Evolutionary conservation across 2,888 invertebrate genomes (phyloP), one percentile per base, ranked within the genome.

Genomic region (Sphecodes monilicornis): DNA sequence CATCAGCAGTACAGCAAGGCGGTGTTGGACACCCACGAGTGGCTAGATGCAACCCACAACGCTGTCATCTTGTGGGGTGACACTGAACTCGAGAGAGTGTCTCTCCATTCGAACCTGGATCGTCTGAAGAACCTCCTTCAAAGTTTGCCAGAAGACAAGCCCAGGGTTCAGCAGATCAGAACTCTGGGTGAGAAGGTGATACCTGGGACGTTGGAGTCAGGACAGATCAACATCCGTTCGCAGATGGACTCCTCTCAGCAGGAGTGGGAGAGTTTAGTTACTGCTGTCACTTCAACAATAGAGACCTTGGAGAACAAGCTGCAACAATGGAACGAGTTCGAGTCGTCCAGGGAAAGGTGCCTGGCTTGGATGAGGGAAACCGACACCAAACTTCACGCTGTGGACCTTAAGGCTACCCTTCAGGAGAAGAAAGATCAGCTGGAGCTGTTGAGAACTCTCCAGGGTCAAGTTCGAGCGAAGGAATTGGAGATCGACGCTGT

Each of bases 401-500:
- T 99, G 13, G 98, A 98, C 91, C 95, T 98, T 50, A 98, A 98
- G 93, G 96, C 98, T 0, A 97, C 97, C 13, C 95, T 98, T 66
- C 95, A 96, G 5, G 98, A 98, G 92, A 99, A 99, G 95, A 97
- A 97, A 93, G 96, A 97, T 43, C 98, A 98, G 91, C 96, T 98
- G 71, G 98, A 98, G 88, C 96, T 96, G 76, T 96, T 99, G 86
- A 96, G 98, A 94, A 95, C 96, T 41, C 94, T 98, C 43, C 98
- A 98, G 95, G 98, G 98, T 71, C 98, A 98, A 95, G 97, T 98
- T 1, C 96, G 98, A 69, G 98, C 98, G 4, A 98, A 98, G 92
- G 98, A 98, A 95, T 95, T 98, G 18, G 99, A 99, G 95, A 98
- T 99, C 80, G 99, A 99, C 91, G 97, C 97, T 76, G 97, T 99